Conservation (phyloP, 2,113 vertebrate species). For the Sprattus sprattus region DNA sequence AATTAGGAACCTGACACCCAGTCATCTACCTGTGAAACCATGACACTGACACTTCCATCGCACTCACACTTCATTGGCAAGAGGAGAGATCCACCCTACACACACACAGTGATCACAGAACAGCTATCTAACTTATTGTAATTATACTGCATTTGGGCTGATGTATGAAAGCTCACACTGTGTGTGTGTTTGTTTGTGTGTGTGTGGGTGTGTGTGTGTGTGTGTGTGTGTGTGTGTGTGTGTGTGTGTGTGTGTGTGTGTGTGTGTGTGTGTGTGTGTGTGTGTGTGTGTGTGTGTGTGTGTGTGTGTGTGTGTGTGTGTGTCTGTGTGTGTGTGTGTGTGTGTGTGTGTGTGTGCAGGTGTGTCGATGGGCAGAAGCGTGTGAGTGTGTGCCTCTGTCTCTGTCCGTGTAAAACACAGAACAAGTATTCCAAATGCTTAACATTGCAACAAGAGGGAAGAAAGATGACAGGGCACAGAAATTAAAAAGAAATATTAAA, state of each 20-base stretch:
- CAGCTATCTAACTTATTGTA: neutral
- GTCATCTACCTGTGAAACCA: neutral
- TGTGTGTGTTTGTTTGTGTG: neutral
- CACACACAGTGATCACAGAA: neutral
- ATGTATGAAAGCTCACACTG: neutral
- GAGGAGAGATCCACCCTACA: neutral
- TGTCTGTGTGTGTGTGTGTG: neutral
- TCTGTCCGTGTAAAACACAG: neutral
- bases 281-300: constrained; percentile 6
- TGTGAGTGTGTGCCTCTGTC: neutral
- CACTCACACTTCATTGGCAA: neutral
- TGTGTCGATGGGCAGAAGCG: neutral
- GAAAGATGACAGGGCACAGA: neutral
- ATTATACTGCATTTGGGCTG: too few relatives aligned
- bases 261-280: too few relatives aligned
- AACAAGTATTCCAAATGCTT: neutral
- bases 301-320: constrained; percentile 9
- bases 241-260: too few relatives aligned
- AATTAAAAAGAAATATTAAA: neutral
- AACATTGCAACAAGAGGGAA: neutral
- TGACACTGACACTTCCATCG: neutral
- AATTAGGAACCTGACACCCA: neutral
- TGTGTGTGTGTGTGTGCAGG: neutral
- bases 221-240: neutral
- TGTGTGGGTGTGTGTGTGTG: neutral